These are phyloP conservation scores for Rhagoletis pomonella DNA, from an alignment of 1,140 invertebrate genomes.

Conservation along the genomic window DNA sequence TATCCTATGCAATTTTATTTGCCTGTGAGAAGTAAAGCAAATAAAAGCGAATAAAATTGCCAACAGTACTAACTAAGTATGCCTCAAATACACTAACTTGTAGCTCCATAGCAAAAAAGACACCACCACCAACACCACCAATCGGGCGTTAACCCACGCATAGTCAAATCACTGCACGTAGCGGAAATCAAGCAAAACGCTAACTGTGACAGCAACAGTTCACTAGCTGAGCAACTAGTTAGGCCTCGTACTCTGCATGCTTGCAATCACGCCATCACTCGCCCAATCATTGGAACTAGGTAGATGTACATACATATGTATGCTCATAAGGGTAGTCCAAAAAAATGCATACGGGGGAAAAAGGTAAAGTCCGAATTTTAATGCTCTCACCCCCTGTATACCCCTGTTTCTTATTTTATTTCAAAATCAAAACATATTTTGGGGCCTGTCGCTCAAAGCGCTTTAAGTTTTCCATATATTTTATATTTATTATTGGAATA, in stretches of 20 bases:
- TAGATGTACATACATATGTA: too few relatives aligned
- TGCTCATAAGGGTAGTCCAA: too few relatives aligned
- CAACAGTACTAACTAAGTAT: background rate
- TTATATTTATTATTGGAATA: too few relatives aligned
- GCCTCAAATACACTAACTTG: background rate
- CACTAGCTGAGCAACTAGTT: background rate
- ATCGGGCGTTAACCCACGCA: background rate
- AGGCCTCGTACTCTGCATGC: background rate
- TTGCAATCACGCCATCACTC: background rate
- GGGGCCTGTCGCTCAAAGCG: too few relatives aligned
- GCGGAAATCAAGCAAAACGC: constrained; percentile 30
- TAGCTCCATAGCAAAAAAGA: background rate
- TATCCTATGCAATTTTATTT: background rate
- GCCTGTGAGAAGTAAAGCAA: background rate
- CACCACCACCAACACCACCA: background rate
- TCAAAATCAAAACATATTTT: too few relatives aligned
- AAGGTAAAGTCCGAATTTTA: too few relatives aligned
- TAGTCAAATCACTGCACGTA: constrained; percentile 22
- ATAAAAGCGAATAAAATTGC: background rate
- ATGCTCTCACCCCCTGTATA: too few relatives aligned
- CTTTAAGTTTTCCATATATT: too few relatives aligned
- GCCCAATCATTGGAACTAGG: background rate
- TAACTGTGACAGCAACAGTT: constrained; percentile 33
- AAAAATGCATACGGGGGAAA: too few relatives aligned
- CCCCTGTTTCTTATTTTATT: too few relatives aligned